A percentile compares a stretch with the other conserved stretches of the same genome.
Evolutionary conservation across 92 coral and sea anemone genomes (phyloP).

Genomic region (Desmophyllum pertusum): DNA sequence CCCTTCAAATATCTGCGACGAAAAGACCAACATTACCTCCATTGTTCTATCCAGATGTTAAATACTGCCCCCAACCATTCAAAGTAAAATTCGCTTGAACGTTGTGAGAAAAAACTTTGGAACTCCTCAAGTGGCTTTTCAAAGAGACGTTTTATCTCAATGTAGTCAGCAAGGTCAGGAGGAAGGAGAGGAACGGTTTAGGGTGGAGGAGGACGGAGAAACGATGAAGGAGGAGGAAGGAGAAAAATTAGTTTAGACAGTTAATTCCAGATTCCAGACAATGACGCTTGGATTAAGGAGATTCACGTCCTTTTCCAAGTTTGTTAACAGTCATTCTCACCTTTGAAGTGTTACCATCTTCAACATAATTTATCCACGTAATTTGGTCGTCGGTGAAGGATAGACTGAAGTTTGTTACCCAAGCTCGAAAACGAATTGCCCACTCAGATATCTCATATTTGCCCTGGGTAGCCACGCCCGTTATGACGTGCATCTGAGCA

Average conservation of each 20-base stretch:
- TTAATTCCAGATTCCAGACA: too few relatives aligned
- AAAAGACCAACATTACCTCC: not conserved
- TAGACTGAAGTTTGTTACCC: conserved; percentile 75
- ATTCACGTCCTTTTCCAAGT: not conserved
- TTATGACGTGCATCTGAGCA: conserved; percentile 43
- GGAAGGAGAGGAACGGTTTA: too few relatives aligned
- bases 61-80: not conserved
- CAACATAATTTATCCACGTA: conserved; percentile 61
- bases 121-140: not conserved
- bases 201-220: too few relatives aligned
- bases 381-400: conserved; percentile 53
- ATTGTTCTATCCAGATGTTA: not conserved
- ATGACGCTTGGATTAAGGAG: not conserved
- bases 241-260: too few relatives aligned
- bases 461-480: conserved; percentile 80
- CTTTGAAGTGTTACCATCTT: conserved; percentile 51
- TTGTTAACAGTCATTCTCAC: not conserved
- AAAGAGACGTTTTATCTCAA: not conserved
- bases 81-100: not conserved
- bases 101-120: not conserved
- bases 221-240: too few relatives aligned
- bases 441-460: conserved; percentile 65
- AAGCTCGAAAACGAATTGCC: conserved; percentile 65
- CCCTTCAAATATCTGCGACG: conserved; percentile 66
- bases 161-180: too few relatives aligned